A percentile compares a stretch with the other conserved stretches of the same genome.
Conservation (phyloP, 2,888 invertebrate species). For the Tenodera sinensis region DNA sequence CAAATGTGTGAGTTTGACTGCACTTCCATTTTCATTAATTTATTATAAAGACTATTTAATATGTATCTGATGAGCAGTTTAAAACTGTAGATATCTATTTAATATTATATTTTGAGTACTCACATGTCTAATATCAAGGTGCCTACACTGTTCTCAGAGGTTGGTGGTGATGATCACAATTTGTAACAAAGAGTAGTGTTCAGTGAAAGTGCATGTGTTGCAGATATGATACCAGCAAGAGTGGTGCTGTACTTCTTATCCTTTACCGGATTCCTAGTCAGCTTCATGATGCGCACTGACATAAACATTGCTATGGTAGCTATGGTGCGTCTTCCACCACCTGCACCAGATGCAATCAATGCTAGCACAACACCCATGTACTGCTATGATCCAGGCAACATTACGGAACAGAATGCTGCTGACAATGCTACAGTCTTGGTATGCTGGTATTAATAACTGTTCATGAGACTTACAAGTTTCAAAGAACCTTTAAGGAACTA, state of each 20-base stretch:
- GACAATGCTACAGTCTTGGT: conserved; percentile 18
- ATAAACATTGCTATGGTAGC: conserved; percentile 68
- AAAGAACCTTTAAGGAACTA: no score
- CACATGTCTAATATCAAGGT: no score
- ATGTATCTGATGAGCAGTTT: no score
- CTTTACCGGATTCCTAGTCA: conserved; percentile 68
- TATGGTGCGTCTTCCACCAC: conserved; percentile 52
- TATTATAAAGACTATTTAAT: no score
- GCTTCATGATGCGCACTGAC: conserved; percentile 73
- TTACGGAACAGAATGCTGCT: neutral
- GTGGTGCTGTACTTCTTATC: conserved; percentile 66
- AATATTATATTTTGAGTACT: no score
- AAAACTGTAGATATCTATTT: no score
- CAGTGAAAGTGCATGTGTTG: conserved; percentile 13
- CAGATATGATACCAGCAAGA: conserved; percentile 62
- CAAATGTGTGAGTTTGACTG: no score
- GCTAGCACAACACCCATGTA: conserved; percentile 34
- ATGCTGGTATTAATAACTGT: neutral
- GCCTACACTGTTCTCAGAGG: no score
- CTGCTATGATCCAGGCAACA: conserved; percentile 38
- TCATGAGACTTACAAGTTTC: no score
- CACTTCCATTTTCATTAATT: no score
- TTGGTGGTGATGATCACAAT: no score
- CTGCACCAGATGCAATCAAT: conserved; percentile 28
- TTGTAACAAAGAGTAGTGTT: no score